Conservation (phyloP, 2,888 invertebrate genomes). For the Tanypteryx hageni region DNA sequence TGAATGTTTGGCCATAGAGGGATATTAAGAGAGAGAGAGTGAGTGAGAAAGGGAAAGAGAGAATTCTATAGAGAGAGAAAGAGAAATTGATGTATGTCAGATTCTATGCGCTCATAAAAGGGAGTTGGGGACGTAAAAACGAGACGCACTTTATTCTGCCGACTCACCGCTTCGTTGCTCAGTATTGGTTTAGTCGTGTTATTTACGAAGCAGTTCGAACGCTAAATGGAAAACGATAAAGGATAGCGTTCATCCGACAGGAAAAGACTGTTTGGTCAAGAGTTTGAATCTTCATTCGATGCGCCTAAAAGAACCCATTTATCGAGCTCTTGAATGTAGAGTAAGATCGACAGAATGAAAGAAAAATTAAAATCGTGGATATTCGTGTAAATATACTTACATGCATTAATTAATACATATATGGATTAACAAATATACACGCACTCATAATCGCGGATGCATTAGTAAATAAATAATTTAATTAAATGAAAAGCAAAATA, state of each 20-base stretch:
- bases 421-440: too few relatives aligned
- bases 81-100: slow-evolving; percentile 9
- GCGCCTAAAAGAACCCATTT: not conserved
- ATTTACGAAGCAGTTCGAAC: not conserved
- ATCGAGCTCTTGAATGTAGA: not conserved
- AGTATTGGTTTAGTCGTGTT: not conserved
- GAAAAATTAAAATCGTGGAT: not conserved
- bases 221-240: slow-evolving; percentile 16
- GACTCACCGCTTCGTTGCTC: not conserved
- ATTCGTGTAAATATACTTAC: not conserved
- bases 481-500: too few relatives aligned
- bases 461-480: too few relatives aligned
- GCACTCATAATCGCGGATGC: too few relatives aligned
- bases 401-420: too few relatives aligned
- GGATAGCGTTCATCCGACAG: slow-evolving; percentile 12
- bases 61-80: not conserved
- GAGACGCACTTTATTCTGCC: not conserved
- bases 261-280: slow-evolving; percentile 6
- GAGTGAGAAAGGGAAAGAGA: not conserved
- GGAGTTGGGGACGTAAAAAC: not conserved
- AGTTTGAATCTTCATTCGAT: slow-evolving; percentile 9
- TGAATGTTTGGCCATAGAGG: slow-evolving; percentile 6
- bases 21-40: not conserved
- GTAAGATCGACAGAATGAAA: not conserved
- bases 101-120: not conserved